Conservation (phyloP, 1,140 invertebrate genomes). For the Halotydeus destructor region DNA sequence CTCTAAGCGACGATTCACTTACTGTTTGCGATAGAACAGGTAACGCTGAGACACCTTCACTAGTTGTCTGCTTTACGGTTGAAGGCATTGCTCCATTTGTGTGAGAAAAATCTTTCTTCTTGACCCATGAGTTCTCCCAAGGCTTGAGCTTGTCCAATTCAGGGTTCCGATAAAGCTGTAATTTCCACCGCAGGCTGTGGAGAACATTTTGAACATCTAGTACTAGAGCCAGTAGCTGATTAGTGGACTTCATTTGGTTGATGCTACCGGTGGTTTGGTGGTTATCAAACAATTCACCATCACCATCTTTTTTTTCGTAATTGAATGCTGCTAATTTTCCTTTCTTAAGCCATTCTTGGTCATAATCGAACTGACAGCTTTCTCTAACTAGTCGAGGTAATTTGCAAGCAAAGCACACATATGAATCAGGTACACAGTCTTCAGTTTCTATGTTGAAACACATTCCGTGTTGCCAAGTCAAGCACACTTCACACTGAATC, state of each 20-base stretch:
- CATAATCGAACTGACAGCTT: conserved; percentile 47
- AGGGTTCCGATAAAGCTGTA: neutral
- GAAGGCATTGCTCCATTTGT: neutral
- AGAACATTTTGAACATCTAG: conserved; percentile 5
- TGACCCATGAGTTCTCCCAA: neutral
- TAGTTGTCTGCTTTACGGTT: neutral
- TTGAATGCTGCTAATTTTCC: conserved; percentile 35
- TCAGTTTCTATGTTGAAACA: conserved; percentile 63
- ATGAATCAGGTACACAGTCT: conserved; percentile 63
- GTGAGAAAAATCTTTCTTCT: too few relatives aligned
- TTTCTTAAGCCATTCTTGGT: conserved; percentile 66
- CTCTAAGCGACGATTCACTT: too few relatives aligned
- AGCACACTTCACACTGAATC: conserved; percentile 81
- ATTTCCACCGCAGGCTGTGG: conserved; percentile 3
- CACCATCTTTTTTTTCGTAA: neutral
- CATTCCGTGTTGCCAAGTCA: conserved; percentile 79
- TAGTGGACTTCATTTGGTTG: conserved; percentile 1
- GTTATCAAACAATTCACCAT: too few relatives aligned
- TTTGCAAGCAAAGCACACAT: conserved; percentile 64
- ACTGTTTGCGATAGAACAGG: neutral
- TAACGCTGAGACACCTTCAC: neutral
- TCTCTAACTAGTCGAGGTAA: conserved; percentile 43
- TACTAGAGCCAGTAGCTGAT: neutral
- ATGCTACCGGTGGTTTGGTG: neutral
- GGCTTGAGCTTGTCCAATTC: neutral